Evolutionary conservation across 2,113 vertebrate genomes (phyloP), one percentile per base, ranked within the genome.

Genomic region (Ptilonorhynchus violaceus): DNA sequence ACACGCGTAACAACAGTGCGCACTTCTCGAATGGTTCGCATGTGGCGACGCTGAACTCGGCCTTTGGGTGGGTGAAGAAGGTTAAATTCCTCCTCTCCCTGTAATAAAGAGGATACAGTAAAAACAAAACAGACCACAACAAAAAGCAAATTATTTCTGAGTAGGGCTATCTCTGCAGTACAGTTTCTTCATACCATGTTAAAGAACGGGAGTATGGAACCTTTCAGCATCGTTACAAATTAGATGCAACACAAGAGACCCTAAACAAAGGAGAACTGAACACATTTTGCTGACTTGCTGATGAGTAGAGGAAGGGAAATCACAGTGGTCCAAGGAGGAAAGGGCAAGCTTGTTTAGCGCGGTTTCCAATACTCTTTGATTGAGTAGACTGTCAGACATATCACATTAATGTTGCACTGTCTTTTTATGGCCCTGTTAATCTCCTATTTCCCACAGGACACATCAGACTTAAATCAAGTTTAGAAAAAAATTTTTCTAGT

Each of bases 21-120:
- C 56, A 99, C 99, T 89, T 99, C 99, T 35, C 99, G 98, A 64
- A 99, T 97, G n/a, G 99, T 99, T 46, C 99, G 98, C 60, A 98
- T 83, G 37, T 99, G 99, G 59, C 99, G 98, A 78, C 97, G 99
- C 69, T 99, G 96, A 53, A 98, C 94, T 23, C 95, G 98, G 31
- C 97, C 98, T 10, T 96, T 67, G 9, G 98, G 89, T 8, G 98
- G 98, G 28, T 97, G 98, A 27, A 97, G 98, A 52, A 98, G 80
- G 63, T 98, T 98, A 35, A 98, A 98, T 18, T 98, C 98, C 30
- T 98, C 98, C 84, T 98, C 98, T 73, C 95, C 98, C 98, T 98
- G 35, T 15, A 68, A 95, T 7, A 59, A 77, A 92, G n/a, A 90
- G 20, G 50, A 23, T 35, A 41, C 75, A 88, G 39, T 83, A 63